Percentiles rank a stretch among this genome's conserved stretches.
phyloP scores from a whole-genome alignment of 1,140 invertebrate species.

The Drosophila melanogaster region Release_6_plus_ISO1_MT NT_033777.3:28918501-28919000 shows the following conservation, averaged over 20 bases:
- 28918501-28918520: background rate
- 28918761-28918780: constrained; percentile 74
- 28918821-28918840: constrained; percentile 85
- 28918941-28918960: constrained; percentile 72
- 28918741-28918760: constrained; percentile 62
- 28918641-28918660: constrained; percentile 27
- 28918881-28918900: constrained; percentile 84
- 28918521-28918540: constrained; percentile 15
- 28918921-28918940: constrained; percentile 75
- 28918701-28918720: constrained; percentile 56
- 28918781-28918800: constrained; percentile 79
- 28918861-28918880: constrained; percentile 85
- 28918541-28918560: constrained; percentile 6
- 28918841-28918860: constrained; percentile 85
- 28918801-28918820: constrained; percentile 79
- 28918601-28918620: constrained; percentile 7
- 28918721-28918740: constrained; percentile 48
- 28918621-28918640: constrained; percentile 1
- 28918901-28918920: constrained; percentile 78
- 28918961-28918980: constrained; percentile 64
- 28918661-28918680: constrained; percentile 43
- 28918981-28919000: constrained; percentile 53
- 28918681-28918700: constrained; percentile 43
- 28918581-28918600: constrained; percentile 30
- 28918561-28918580: constrained; percentile 50